Evolutionary conservation across 2,888 invertebrate species (phyloP), one percentile per base, ranked within the genome.

Genomic region (Melanargia galathea): DNA sequence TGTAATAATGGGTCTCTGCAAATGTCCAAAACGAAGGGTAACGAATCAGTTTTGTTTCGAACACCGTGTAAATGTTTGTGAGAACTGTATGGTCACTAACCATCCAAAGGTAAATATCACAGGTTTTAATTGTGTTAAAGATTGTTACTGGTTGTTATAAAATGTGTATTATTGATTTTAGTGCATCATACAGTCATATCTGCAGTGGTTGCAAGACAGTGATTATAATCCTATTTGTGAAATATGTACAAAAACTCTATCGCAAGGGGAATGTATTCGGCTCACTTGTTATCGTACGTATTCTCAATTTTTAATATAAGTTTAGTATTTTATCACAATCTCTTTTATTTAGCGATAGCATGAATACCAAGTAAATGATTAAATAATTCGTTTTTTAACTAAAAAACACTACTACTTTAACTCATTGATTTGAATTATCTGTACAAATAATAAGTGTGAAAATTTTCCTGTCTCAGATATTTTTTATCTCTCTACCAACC

Each of bases 1-100:
- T 24, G 55, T 75, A 78, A 82, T 52, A 48, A 99, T 99, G 99
- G 99, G 99, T 69, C 92, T 99, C 69, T 99, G 99, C 91, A 99
- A 99, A 87, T 99, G 99, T 92, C 98, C 99, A 20, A 98, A 99
- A 87, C 93, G 97, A 75, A 95, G 96, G 90, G 98, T 99, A 69
- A 99, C 99, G 63, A 99, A 98, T 92, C 96, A 99, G 83, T 99
- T 99, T 93, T 99, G 99, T 92, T 99, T 98, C 88, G 99, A 99
- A 86, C 99, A 99, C 87, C 93, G 98, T 77, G 99, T 99, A 33
- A 99, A 99, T 93, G 99, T 99, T 79, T 99, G 99, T 89, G 99
- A 99, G 92, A 95, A 97, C 92, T 99, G 99, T 92, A 96, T 99
- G 95, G 97, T 99, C 69, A 95, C 97, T 74, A 97, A 96, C 88